These are phyloP conservation scores for Sinocyclocheilus grahami DNA, from an alignment of 2,113 vertebrate genomes.

Conservation along the genomic window DNA sequence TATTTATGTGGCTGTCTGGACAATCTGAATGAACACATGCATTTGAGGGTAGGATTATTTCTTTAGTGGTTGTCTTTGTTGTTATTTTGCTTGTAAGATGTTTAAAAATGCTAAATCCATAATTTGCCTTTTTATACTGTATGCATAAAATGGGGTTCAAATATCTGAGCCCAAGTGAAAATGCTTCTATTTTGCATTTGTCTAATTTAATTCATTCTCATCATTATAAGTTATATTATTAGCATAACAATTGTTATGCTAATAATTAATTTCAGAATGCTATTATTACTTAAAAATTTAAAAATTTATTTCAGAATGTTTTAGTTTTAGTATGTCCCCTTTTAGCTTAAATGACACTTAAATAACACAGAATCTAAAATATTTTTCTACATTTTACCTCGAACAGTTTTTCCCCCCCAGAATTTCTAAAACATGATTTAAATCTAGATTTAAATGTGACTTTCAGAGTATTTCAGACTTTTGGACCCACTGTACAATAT, in stretches of 20 bases:
- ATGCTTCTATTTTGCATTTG: background rate
- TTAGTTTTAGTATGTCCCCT: background rate
- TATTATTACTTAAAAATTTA: background rate
- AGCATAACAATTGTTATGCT: too few species aligned
- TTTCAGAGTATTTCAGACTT: background rate
- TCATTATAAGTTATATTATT: background rate
- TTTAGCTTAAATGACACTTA: background rate
- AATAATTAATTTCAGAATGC: too few species aligned
- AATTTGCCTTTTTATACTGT: background rate
- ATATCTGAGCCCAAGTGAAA: background rate
- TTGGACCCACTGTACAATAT: background rate
- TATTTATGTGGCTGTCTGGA: background rate
- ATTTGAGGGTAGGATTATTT: background rate
- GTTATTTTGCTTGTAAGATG: background rate
- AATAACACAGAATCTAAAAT: background rate
- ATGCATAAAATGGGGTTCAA: background rate
- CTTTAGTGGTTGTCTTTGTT: background rate
- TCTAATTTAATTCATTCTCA: background rate
- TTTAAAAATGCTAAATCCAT: background rate
- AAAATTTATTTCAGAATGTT: background rate
- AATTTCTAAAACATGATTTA: background rate
- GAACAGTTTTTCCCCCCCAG: background rate
- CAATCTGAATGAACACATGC: conserved; percentile 6
- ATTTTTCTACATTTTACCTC: too few species aligned
- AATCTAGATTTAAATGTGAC: background rate